phyloP scores from a whole-genome alignment of 2,888 invertebrate genomes.

The Sarcophaga variegata region DNA sequence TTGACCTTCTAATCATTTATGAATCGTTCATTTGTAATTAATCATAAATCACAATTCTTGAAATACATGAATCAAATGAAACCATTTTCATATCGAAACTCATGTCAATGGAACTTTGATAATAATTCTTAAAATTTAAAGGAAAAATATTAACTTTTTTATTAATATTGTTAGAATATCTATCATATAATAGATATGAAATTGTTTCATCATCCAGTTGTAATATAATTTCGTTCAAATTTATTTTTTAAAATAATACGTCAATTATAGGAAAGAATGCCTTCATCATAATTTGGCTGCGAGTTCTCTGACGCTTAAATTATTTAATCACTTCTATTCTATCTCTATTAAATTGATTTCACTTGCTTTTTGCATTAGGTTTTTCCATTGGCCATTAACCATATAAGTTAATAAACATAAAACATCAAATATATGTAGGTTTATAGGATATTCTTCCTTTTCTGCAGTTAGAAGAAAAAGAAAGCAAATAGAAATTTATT shows the following conservation, averaged over 20 bases:
- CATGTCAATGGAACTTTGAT: not conserved
- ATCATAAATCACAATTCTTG: conserved; percentile 25
- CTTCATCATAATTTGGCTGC: conserved; percentile 34
- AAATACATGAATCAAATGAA: conserved; percentile 3
- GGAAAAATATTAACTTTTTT: not conserved
- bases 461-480: too few relatives aligned
- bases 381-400: too few relatives aligned
- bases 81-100: conserved; percentile 22
- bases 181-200: not conserved
- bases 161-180: too few relatives aligned
- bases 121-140: not conserved
- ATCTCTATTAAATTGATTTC: conserved; percentile 5
- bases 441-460: too few relatives aligned
- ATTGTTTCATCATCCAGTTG: conserved; percentile 30
- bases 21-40: conserved; percentile 60
- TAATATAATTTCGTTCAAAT: conserved; percentile 18
- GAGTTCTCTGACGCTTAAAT: conserved; percentile 48
- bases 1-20: conserved; percentile 28
- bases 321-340: not conserved
- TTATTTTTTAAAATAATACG: not conserved
- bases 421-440: too few relatives aligned
- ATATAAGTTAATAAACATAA: too few relatives aligned
- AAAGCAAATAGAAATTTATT: too few relatives aligned
- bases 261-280: conserved; percentile 6
- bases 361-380: not conserved